Conservation (phyloP, 1,140 invertebrate genomes). For the Macrobrachium nipponense region DNA sequence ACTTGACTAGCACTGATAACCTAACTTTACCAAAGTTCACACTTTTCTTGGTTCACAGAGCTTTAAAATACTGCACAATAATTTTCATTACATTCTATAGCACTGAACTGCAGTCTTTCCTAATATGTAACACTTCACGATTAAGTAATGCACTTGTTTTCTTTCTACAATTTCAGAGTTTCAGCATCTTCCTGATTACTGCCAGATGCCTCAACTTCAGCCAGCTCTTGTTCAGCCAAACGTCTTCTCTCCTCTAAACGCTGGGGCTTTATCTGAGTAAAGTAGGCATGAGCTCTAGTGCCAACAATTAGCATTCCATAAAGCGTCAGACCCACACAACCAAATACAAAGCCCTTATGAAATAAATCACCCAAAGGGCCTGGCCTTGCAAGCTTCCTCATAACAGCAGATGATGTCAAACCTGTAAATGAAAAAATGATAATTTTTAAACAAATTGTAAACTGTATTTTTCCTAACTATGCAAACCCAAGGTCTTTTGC, state of each 20-base stretch:
- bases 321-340: slow-evolving; percentile 59
- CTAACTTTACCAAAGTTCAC: too few relatives aligned
- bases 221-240: slow-evolving; percentile 25
- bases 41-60: too few relatives aligned
- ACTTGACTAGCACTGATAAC: too few relatives aligned
- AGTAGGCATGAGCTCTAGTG: slow-evolving; percentile 49
- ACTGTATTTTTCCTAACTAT: too few relatives aligned
- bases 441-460: too few relatives aligned
- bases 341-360: slow-evolving; percentile 62
- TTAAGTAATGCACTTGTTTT: too few relatives aligned
- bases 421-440: neutral
- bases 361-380: slow-evolving; percentile 48
- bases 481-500: too few relatives aligned
- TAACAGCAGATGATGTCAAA: slow-evolving; percentile 9
- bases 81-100: too few relatives aligned
- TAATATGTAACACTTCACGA: too few relatives aligned
- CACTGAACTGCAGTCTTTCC: too few relatives aligned
- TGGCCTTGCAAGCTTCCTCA: slow-evolving; percentile 51
- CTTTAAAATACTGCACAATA: too few relatives aligned
- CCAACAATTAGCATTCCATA: slow-evolving; percentile 54
- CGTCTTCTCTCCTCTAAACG: slow-evolving; percentile 30
- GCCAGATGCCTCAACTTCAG: neutral
- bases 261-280: slow-evolving; percentile 41
- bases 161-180: neutral
- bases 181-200: slow-evolving; percentile 27